Evolutionary conservation across 2,113 vertebrate genomes (phyloP).

Genomic region (Grantiella picta): DNA sequence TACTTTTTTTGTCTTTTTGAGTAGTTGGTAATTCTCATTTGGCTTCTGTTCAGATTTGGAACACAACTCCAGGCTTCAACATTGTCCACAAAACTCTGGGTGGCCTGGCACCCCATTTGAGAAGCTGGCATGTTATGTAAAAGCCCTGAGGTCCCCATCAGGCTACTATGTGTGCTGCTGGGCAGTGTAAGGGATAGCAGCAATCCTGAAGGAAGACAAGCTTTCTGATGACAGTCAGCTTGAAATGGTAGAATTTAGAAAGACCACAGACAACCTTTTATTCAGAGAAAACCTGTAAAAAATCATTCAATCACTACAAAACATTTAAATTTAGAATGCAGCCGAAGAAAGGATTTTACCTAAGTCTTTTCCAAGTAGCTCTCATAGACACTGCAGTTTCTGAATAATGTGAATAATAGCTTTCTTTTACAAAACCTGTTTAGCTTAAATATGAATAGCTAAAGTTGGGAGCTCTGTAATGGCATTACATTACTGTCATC

Average conservation of each 20-base stretch:
- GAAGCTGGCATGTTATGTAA: not conserved
- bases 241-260: not conserved
- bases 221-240: not conserved
- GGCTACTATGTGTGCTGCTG: not conserved
- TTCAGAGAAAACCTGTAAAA: not conserved
- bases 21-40: not conserved
- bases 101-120: not conserved
- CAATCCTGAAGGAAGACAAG: not conserved
- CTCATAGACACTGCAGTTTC: not conserved
- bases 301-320: not conserved
- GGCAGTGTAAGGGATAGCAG: not conserved
- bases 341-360: not conserved
- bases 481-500: slow-evolving; percentile 61
- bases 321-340: not conserved
- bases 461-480: slow-evolving; percentile 39
- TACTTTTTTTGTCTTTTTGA: not conserved
- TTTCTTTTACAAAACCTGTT: slow-evolving; percentile 45
- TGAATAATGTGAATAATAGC: slow-evolving; percentile 30
- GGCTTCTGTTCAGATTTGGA: not conserved
- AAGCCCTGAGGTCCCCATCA: not conserved
- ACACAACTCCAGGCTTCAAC: not conserved
- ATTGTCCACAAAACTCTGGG: not conserved
- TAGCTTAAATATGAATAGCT: slow-evolving; percentile 46
- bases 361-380: not conserved
- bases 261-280: not conserved